These are phyloP conservation scores for Hippocampus barbouri DNA, from an alignment of 2,113 vertebrate species.

Conservation along the genomic window DNA sequence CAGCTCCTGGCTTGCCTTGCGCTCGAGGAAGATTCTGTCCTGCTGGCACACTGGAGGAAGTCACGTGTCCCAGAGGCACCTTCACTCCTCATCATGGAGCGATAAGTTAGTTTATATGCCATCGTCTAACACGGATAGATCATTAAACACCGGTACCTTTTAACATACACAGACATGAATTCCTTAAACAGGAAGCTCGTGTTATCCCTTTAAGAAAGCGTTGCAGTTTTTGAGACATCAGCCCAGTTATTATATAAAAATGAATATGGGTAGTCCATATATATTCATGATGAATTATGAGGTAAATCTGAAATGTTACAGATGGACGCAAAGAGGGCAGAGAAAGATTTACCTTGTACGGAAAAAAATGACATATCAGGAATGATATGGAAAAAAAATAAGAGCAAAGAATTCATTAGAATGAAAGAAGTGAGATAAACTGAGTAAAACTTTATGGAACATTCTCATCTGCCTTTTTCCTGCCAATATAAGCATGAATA, in stretches of 20 bases:
- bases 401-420: background rate
- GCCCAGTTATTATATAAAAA: constrained; percentile 16
- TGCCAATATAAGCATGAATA: background rate
- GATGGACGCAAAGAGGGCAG: constrained; percentile 32
- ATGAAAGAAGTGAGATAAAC: too few relatives aligned
- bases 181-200: background rate
- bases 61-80: constrained; percentile 74
- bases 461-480: background rate
- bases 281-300: background rate
- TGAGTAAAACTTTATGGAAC: too few relatives aligned
- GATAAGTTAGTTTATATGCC: constrained; percentile 60
- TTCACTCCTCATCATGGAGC: constrained; percentile 78
- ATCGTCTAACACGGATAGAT: background rate
- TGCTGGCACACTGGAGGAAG: constrained; percentile 71
- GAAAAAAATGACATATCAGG: constrained; percentile 4
- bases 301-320: constrained; percentile 21
- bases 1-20: constrained; percentile 73
- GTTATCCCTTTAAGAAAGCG: background rate
- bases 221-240: background rate
- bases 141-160: background rate
- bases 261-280: background rate
- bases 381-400: background rate
- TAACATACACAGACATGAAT: background rate
- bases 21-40: constrained; percentile 78
- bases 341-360: constrained; percentile 10